Evolutionary conservation across 2,113 vertebrate species (phyloP).

Genomic region (Zosterops hypoxanthus): DNA sequence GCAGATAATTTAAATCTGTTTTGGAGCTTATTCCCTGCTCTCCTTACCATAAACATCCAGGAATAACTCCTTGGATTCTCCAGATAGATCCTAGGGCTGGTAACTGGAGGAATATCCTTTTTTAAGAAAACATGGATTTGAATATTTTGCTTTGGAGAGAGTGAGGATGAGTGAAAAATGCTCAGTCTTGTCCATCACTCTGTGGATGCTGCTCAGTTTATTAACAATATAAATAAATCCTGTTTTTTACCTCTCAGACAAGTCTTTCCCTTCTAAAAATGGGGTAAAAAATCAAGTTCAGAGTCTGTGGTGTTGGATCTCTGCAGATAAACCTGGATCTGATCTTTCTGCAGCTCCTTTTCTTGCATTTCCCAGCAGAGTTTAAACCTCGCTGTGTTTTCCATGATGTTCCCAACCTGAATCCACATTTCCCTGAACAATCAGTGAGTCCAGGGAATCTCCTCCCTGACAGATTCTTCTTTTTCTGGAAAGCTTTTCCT

Average conservation of each 20-base stretch:
- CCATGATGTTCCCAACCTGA: neutral
- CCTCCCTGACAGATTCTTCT: too few species aligned
- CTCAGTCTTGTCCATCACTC: neutral
- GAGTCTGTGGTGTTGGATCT: neutral
- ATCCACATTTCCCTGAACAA: neutral
- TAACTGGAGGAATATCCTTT: neutral
- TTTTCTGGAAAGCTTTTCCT: neutral
- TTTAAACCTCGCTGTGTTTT: neutral
- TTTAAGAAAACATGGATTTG: neutral
- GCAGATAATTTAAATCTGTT: neutral
- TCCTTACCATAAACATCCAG: neutral
- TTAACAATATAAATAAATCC: neutral
- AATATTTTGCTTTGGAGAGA: neutral
- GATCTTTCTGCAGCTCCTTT: neutral
- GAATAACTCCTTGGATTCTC: neutral
- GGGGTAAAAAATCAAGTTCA: too few species aligned
- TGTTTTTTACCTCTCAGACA: neutral
- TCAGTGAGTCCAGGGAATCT: neutral
- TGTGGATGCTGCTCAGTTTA: neutral
- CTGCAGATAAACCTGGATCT: neutral
- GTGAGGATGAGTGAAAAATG: neutral
- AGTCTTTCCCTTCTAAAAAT: neutral
- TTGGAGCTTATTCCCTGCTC: neutral
- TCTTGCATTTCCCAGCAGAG: neutral
- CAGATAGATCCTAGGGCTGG: neutral